Evolutionary conservation across 2,113 vertebrate genomes (phyloP), one percentile per base, ranked within the genome.

Genomic region (Girardinichthys multiradiatus): DNA sequence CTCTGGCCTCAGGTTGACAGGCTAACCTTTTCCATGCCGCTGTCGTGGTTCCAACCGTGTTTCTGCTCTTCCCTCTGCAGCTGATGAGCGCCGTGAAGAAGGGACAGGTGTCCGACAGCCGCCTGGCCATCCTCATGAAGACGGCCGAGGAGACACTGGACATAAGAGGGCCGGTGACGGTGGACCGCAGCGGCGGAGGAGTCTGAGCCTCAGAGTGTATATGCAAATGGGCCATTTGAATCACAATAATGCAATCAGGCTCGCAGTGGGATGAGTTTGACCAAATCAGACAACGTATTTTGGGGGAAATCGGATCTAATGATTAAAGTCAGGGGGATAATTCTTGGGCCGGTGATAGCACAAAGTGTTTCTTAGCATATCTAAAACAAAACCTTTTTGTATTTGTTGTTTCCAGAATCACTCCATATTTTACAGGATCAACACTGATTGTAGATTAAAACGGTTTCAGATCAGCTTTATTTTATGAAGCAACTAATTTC

Each of bases 51-150:
- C 24, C 1, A 10, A 30, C 17, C 51, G 12, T 35, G 11, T 35
- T 12, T 74, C 74, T 72, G 31, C 33, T 9, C 54, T 78, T 45
- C 68, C 68, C 65, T 10, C 58, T 57, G 42, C 80, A 99, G 98
- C 95, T 99, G 62, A 99, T 99, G 98, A 98, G 95, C 2, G 98
- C 97, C 0, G 94, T 99, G 77, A 96, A 98, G 89, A 98, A 98
- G 91, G 98, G 98, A 14, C 95, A 95, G 0, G 95, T 99, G 72
- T 98, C 98, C 0, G 95, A 96, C 74, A 99, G 96, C 93, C 93
- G 98, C 0, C 93, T 99, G 70, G 98, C 97, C 12, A 96, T 98
- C 26, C 95, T 99, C 13, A 95, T 99, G 96, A 99, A 97, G 90
- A 94, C 94, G 0, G 98, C 94, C 0, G 98, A 99, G 90, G 97